A percentile compares a stretch with the other conserved stretches of the same genome.
Evolutionary conservation across 2,113 vertebrate genomes (phyloP).

Genomic region (Orientallactaga bullata): DNA sequence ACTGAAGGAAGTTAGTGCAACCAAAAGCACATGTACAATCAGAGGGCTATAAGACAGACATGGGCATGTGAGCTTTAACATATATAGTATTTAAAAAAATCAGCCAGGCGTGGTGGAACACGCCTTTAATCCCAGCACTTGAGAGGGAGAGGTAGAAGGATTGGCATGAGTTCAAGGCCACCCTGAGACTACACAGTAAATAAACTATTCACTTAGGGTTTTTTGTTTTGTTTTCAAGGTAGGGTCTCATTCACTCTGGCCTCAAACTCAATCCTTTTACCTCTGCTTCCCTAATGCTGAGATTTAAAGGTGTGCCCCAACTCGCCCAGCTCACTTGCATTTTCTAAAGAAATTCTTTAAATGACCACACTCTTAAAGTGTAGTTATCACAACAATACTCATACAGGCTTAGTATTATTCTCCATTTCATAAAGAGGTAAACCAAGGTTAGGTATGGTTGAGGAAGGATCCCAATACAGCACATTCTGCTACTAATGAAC

Average conservation of each 20-base stretch:
- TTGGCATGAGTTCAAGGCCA: no score
- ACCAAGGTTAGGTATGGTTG: background rate
- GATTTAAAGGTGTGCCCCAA: no score
- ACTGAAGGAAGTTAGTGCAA: background rate
- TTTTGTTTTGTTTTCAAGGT: no score
- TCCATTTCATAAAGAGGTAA: background rate
- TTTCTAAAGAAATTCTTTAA: no score
- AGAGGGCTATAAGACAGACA: background rate
- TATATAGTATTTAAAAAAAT: background rate
- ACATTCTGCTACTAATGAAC: background rate
- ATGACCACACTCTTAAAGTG: no score
- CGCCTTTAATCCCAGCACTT: background rate
- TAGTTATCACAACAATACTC: conserved; percentile 22
- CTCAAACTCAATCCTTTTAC: no score
- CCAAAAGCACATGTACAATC: conserved; percentile 8
- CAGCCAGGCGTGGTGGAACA: no score
- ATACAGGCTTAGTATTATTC: conserved; percentile 26
- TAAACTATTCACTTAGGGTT: no score
- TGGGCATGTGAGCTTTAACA: background rate
- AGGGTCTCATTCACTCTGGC: no score
- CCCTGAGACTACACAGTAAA: no score
- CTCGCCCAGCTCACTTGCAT: no score
- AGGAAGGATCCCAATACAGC: background rate
- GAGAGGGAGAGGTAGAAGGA: background rate
- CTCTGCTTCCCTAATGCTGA: no score